Evolutionary conservation across 1,140 invertebrate genomes (phyloP), one percentile per base, ranked within the genome.

Genomic region (Bombus huntii): DNA sequence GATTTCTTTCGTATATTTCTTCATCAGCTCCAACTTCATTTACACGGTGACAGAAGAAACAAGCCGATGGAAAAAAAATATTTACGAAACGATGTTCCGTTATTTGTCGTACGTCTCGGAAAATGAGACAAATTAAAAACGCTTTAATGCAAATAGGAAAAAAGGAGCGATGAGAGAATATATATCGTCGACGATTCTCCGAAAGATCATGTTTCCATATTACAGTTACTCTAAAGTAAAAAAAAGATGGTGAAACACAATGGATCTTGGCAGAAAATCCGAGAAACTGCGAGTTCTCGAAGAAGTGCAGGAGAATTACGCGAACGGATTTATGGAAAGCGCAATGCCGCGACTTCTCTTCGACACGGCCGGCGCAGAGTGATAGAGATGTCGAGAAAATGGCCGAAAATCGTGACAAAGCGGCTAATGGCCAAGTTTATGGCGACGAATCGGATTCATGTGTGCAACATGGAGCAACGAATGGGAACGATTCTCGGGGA

Each of bases 401-500:
- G 53, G n/a, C 10, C 59, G 37, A 70, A 81, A 74, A 73, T 85
- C 53, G 47, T 12, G 87, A 2, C 42, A 47, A 76, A 4, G 44
- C 59, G 39, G 75, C n/a, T 81, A 80, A 65, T 76, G 59, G 42
- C 1, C 47, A 59, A 83, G 85, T 86, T 86, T 86, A 83, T 77
- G 73, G 73, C 47, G 72, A 76, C 57, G 85, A 86, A 82, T 86
- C 73, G 62, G 34, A 75, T 82, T 59, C 70, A 25, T 70, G 70
- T 86, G 65, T 65, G 57, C 80, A 57, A 74, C 83, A 72, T 34
- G 53, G 31, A 15, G 28, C 44, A 68, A 74, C 81, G 86, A 80
- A 87, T 78, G 75, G 47, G n/a, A 79, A 73, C 82, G 65, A 88
- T 90, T 88, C 79, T 66, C 59, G 22, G 39, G 25, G 70, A 87